Conservation (phyloP, 2,888 invertebrate genomes). For the Girardia tigrina region DNA sequence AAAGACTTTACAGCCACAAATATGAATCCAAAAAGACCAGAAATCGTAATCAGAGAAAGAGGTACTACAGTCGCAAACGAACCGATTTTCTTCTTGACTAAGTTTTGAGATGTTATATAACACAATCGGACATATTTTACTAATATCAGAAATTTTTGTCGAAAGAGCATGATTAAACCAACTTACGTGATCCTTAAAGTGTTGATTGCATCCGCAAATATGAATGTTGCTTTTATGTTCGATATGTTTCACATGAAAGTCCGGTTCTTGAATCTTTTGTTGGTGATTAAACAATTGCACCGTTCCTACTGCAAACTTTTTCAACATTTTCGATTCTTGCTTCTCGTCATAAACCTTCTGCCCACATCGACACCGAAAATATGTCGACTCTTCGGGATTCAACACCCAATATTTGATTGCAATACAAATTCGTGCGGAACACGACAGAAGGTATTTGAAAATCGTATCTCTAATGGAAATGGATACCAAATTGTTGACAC, state of each 20-base stretch:
- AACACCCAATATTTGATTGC: not conserved
- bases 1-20: not conserved
- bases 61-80: not conserved
- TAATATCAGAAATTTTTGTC: not conserved
- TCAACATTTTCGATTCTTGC: constrained; percentile 13
- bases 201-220: not conserved
- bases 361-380: constrained; percentile 10
- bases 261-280: constrained; percentile 4
- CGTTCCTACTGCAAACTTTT: not conserved
- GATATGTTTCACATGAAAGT: not conserved
- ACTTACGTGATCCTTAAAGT: not conserved
- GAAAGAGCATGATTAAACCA: not conserved
- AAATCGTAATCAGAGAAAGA: not conserved
- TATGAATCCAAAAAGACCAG: not conserved
- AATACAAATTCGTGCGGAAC: not conserved
- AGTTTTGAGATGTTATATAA: not conserved
- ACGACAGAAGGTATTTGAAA: not conserved
- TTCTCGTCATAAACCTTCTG: not conserved
- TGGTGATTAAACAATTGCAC: not conserved
- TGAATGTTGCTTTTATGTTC: not conserved
- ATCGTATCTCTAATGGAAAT: not conserved
- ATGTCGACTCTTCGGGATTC: not conserved
- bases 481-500: not conserved
- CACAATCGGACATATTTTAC: not conserved
- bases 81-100: not conserved